Conservation (phyloP, 2,797 vertebrate genomes). For the Rhinoraja longicauda region DNA sequence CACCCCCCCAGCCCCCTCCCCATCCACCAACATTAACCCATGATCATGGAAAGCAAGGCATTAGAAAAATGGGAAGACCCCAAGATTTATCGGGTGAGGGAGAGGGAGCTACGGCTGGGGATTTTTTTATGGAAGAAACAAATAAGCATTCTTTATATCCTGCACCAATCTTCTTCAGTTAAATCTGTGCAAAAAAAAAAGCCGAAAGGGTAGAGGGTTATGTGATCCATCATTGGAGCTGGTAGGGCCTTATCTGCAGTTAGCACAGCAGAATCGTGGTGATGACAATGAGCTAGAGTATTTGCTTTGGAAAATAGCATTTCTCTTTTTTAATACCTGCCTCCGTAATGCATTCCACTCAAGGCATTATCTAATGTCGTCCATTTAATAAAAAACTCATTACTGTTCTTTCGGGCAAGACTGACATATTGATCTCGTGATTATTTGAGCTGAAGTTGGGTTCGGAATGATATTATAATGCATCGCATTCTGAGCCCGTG, state of each 20-base stretch:
- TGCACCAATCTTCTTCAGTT: neutral
- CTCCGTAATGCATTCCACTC: slow-evolving; percentile 10
- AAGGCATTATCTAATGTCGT: slow-evolving; percentile 19
- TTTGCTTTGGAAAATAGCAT: neutral
- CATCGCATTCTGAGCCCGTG: neutral
- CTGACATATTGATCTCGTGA: neutral
- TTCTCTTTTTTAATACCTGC: slow-evolving; percentile 13
- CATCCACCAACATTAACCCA: no score
- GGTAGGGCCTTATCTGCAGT: neutral
- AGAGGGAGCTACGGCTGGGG: neutral
- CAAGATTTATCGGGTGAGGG: no score
- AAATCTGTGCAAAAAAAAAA: neutral
- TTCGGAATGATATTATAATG: neutral
- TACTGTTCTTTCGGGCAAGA: neutral
- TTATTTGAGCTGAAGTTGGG: neutral
- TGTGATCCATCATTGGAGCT: neutral
- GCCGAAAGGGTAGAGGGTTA: neutral
- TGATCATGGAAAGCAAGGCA: no score
- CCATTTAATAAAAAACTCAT: neutral
- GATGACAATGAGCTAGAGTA: neutral
- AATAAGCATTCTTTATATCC: neutral
- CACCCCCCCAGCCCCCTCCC: no score
- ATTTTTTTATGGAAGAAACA: neutral
- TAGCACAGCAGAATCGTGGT: neutral
- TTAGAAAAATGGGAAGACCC: no score